A percentile compares a stretch with the other conserved stretches of the same genome.
These are phyloP conservation scores for Strigops habroptila DNA, from an alignment of 2,113 vertebrate species.

Conservation along the genomic window DNA sequence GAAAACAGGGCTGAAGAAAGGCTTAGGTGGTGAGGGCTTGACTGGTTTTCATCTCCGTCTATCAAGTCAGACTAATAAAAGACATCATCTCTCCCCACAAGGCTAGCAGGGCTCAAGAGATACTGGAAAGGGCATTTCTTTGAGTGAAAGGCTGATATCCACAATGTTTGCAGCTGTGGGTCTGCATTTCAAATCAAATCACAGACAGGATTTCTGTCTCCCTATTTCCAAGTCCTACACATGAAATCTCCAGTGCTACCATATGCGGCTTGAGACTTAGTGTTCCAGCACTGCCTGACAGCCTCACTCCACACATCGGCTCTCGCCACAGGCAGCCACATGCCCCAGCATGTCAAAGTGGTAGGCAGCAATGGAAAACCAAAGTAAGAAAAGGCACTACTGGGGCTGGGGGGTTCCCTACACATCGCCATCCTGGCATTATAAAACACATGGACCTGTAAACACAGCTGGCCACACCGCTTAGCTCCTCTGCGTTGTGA, in stretches of 20 bases:
- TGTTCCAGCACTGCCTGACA: background rate
- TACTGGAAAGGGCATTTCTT: background rate
- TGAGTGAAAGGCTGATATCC: background rate
- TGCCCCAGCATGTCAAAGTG: background rate
- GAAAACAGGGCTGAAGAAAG: background rate
- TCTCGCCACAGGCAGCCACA: background rate
- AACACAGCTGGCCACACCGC: background rate
- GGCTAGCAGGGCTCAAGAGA: background rate
- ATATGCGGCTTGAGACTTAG: accelerated
- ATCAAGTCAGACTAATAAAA: conserved; percentile 27
- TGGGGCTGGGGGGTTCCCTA: background rate
- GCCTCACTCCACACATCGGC: accelerated
- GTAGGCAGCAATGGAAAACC: background rate
- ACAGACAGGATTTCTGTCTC: background rate
- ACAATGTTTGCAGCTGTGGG: background rate
- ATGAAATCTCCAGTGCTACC: background rate
- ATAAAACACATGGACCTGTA: background rate
- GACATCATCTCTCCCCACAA: background rate
- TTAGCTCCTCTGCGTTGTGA: background rate
- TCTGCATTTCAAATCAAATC: background rate
- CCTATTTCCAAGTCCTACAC: background rate
- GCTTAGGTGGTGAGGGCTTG: background rate
- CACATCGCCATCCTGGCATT: accelerated
- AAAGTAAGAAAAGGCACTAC: background rate
- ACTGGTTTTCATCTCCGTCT: background rate